Conservation (phyloP, 2,797 vertebrate species). For the Todus mexicanus region DNA sequence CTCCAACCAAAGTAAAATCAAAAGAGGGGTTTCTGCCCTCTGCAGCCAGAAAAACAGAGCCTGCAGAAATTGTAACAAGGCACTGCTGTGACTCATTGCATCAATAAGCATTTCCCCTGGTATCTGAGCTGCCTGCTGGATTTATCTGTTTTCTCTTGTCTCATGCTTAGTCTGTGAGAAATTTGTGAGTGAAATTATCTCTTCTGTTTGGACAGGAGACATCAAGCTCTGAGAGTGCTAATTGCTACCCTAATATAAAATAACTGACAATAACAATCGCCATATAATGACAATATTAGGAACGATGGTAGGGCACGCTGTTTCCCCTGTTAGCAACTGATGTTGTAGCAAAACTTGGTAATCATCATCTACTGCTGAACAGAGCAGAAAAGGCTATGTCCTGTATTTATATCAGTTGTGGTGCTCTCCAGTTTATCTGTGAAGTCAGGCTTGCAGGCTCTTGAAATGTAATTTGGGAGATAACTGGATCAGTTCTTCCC, state of each 20-base stretch:
- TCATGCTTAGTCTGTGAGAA: background rate
- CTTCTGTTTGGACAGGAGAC: background rate
- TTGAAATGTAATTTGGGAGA: conserved; percentile 25
- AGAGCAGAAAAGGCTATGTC: background rate
- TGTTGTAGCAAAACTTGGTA: background rate
- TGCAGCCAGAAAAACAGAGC: background rate
- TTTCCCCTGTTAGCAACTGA: background rate
- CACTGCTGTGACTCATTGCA: background rate
- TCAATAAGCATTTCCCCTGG: background rate
- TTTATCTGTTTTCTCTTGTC: background rate
- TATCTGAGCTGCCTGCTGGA: background rate
- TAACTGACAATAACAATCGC: background rate
- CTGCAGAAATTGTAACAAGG: background rate
- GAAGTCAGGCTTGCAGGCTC: background rate
- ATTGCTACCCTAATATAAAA: background rate
- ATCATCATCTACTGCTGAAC: background rate
- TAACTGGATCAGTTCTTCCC: conserved; percentile 42
- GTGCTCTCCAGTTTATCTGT: conserved; percentile 12
- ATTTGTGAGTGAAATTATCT: background rate
- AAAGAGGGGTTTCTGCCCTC: background rate
- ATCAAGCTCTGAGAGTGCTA: background rate
- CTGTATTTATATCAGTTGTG: background rate
- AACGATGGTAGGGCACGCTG: background rate
- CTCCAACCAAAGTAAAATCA: background rate
- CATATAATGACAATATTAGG: background rate